Percentiles rank a stretch among this genome's conserved stretches.
Conservation (phyloP, 2,888 invertebrate genomes). For the Acheta domesticus region DNA sequence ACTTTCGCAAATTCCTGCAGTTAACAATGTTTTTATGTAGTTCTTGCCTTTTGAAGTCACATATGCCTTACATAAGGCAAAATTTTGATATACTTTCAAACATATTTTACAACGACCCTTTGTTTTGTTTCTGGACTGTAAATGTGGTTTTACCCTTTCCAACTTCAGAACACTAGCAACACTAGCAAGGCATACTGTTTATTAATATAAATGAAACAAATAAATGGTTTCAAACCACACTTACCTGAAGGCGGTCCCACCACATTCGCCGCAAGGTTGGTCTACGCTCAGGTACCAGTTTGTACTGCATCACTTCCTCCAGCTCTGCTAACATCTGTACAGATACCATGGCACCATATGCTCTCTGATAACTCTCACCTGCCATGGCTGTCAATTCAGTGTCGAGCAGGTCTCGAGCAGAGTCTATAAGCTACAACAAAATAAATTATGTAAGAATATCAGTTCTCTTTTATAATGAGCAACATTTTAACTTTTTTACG, state of each 20-base stretch:
- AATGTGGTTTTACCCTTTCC: too few species aligned
- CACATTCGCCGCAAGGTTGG: constrained; percentile 76
- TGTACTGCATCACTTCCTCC: constrained; percentile 97
- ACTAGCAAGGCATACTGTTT: too few species aligned
- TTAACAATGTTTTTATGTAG: too few species aligned
- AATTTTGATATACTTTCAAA: too few species aligned
- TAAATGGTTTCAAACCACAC: neutral
- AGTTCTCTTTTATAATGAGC: neutral
- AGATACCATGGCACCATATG: constrained; percentile 92
- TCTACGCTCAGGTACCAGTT: constrained; percentile 83
- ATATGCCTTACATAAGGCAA: too few species aligned
- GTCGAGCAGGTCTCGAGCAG: constrained; percentile 88
- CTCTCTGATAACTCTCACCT: constrained; percentile 91
- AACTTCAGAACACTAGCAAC: too few species aligned
- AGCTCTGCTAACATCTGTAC: constrained; percentile 96
- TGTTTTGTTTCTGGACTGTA: too few species aligned
- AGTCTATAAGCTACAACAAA: constrained; percentile 73
- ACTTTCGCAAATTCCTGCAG: too few species aligned
- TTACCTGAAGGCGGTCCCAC: constrained; percentile 85
- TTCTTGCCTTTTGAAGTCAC: too few species aligned
- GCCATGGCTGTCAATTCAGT: constrained; percentile 96
- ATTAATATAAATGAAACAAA: too few species aligned
- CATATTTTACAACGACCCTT: too few species aligned
- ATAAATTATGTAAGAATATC: constrained; percentile 37
- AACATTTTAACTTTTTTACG: too few species aligned